Percentiles rank a stretch among this genome's conserved stretches.
These are phyloP conservation scores for Novumbra hubbsi DNA, from an alignment of 2,797 vertebrate species.

Conservation along the genomic window DNA sequence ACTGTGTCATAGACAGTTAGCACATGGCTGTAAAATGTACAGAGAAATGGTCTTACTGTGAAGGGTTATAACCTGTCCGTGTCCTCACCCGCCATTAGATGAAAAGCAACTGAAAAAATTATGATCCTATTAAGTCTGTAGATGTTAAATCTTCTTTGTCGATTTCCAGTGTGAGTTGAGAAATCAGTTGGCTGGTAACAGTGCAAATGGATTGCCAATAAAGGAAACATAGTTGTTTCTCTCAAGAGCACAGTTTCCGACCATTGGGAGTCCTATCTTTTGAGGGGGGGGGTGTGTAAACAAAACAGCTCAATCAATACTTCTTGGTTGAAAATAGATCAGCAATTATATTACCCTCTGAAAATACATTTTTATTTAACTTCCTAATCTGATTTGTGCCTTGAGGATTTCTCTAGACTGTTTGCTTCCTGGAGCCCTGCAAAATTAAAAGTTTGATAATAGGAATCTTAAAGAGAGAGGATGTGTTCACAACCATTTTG, in stretches of 20 bases:
- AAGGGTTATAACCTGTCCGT: not conserved
- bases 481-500: slow-evolving; percentile 18
- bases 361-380: slow-evolving; percentile 18
- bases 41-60: not conserved
- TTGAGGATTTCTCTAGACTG: not conserved
- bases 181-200: not conserved
- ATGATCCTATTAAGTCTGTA: slow-evolving; percentile 24
- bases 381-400: slow-evolving; percentile 17
- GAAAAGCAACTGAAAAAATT: not conserved
- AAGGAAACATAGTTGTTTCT: slow-evolving; percentile 28
- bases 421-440: not conserved
- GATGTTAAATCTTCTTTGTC: slow-evolving; percentile 10
- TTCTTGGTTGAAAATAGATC: not conserved
- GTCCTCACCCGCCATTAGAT: not conserved
- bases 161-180: slow-evolving; percentile 6
- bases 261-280: slow-evolving; percentile 17
- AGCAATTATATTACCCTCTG: slow-evolving; percentile 1
- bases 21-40: not conserved
- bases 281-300: too few relatives aligned
- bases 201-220: slow-evolving; percentile 21
- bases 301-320: slow-evolving; percentile 24
- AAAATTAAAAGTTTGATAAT: slow-evolving; percentile 4
- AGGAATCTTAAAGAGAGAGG: slow-evolving; percentile 7
- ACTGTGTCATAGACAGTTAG: slow-evolving; percentile 2
- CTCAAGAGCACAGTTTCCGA: slow-evolving; percentile 44